A percentile compares a stretch with the other conserved stretches of the same genome.
These are phyloP conservation scores for Sitobion miscanthi DNA, from an alignment of 1,140 invertebrate genomes.

Conservation along the genomic window DNA sequence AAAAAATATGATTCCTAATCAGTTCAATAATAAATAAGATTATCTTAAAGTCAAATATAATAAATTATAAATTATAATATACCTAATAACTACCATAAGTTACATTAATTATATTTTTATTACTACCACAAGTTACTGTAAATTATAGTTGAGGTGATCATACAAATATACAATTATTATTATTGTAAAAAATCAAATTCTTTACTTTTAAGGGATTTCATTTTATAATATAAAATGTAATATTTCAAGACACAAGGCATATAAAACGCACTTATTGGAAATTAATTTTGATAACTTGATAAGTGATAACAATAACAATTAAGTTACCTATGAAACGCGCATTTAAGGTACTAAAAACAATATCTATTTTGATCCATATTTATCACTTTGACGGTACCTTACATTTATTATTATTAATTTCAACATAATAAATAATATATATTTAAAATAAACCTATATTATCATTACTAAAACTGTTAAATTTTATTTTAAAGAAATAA, in stretches of 20 bases:
- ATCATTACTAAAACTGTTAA: neutral
- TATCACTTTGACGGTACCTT: neutral
- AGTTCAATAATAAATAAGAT: neutral
- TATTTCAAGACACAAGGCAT: neutral
- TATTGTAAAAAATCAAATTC: neutral
- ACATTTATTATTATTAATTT: neutral
- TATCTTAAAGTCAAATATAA: neutral
- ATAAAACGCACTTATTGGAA: neutral
- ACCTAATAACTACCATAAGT: neutral
- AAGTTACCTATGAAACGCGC: neutral
- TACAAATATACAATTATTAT: neutral
- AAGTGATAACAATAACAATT: no score
- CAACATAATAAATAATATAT: neutral
- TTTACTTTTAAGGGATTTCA: neutral
- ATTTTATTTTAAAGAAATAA: slow-evolving; percentile 26
- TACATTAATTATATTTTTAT: neutral
- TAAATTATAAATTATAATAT: no score
- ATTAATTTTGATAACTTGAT: neutral
- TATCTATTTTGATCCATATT: neutral
- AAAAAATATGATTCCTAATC: neutral
- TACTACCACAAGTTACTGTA: neutral
- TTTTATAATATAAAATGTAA: neutral
- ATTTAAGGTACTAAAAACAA: neutral
- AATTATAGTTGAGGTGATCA: neutral
- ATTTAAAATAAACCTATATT: neutral